Percentiles rank a stretch among this genome's conserved stretches.
phyloP scores from a whole-genome alignment of 2,797 vertebrate species.

The Catostomus latipinnis region DNA sequence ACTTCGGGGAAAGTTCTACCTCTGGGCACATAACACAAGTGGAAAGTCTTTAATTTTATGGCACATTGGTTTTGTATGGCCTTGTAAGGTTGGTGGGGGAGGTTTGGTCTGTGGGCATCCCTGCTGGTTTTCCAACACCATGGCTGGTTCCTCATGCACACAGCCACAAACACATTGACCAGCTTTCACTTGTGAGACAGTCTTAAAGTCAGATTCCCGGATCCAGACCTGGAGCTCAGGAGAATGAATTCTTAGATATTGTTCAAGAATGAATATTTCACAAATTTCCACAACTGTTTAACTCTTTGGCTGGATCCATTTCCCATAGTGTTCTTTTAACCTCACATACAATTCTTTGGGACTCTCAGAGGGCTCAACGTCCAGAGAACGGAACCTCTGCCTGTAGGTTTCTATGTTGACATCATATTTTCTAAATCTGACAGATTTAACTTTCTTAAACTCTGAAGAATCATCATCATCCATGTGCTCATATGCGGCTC shows the following conservation, averaged over 20 bases:
- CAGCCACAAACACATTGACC: conserved; percentile 37
- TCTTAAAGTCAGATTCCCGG: not conserved
- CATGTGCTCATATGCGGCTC: not conserved
- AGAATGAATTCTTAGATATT: no score
- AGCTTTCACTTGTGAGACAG: not conserved
- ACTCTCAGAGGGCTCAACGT: no score
- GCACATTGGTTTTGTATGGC: conserved; percentile 11
- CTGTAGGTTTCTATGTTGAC: not conserved
- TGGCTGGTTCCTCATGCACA: not conserved
- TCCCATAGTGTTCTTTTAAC: no score
- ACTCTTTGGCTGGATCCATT: no score
- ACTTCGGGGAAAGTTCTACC: not conserved
- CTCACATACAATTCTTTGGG: no score
- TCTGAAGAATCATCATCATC: not conserved
- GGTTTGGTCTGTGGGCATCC: no score
- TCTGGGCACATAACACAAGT: conserved; percentile 15
- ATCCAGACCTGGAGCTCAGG: conserved; percentile 13
- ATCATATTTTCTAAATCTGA: conserved; percentile 9
- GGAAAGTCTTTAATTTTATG: not conserved
- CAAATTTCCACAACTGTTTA: no score
- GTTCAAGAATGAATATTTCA: no score
- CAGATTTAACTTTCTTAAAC: conserved; percentile 8
- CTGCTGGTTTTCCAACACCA: conserved; percentile 12
- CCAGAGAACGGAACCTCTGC: no score
- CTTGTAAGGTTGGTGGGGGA: not conserved